A percentile compares a stretch with the other conserved stretches of the same genome.
Evolutionary conservation across 1,140 invertebrate genomes (phyloP).

Genomic region (Drosophila carrolli): DNA sequence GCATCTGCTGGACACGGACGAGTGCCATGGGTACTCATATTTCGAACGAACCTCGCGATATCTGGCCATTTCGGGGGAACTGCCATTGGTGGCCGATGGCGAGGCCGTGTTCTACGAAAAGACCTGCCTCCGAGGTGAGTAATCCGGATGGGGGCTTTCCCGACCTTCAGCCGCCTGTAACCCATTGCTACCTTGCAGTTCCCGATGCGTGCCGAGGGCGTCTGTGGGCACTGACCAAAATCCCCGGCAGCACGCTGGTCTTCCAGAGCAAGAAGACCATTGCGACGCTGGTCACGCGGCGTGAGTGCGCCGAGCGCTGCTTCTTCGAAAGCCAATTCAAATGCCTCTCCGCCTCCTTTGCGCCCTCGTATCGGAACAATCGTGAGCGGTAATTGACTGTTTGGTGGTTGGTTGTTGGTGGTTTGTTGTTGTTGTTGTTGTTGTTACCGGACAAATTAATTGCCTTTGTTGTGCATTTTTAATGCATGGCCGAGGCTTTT

Average conservation of each 20-base stretch:
- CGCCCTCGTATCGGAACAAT: conserved; percentile 80
- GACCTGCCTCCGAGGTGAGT: conserved; percentile 83
- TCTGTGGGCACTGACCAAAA: conserved; percentile 85
- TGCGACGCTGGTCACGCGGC: conserved; percentile 83
- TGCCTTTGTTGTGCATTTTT: conserved; percentile 65
- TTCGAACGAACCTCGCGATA: conserved; percentile 66
- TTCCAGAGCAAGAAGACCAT: conserved; percentile 85
- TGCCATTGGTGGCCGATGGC: conserved; percentile 80
- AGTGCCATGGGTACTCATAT: conserved; percentile 85
- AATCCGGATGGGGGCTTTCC: conserved; percentile 22
- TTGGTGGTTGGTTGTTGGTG: conserved; percentile 18
- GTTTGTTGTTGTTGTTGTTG: conserved; percentile 35
- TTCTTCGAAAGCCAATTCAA: conserved; percentile 84
- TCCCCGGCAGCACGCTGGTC: conserved; percentile 85
- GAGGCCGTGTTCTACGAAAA: conserved; percentile 86
- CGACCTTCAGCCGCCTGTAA: conserved; percentile 22
- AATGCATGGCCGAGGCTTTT: conserved; percentile 59
- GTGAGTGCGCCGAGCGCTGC: conserved; percentile 85
- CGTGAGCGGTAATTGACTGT: conserved; percentile 77
- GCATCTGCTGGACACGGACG: conserved; percentile 81
- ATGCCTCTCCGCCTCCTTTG: conserved; percentile 85
- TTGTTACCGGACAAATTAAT: conserved; percentile 56
- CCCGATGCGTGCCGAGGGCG: conserved; percentile 81
- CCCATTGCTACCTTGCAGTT: conserved; percentile 56
- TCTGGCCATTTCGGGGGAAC: conserved; percentile 69